Base-by-base conservation (phyloP, 2,113 vertebrate species). In the Chloropsis hardwickii region DNA sequence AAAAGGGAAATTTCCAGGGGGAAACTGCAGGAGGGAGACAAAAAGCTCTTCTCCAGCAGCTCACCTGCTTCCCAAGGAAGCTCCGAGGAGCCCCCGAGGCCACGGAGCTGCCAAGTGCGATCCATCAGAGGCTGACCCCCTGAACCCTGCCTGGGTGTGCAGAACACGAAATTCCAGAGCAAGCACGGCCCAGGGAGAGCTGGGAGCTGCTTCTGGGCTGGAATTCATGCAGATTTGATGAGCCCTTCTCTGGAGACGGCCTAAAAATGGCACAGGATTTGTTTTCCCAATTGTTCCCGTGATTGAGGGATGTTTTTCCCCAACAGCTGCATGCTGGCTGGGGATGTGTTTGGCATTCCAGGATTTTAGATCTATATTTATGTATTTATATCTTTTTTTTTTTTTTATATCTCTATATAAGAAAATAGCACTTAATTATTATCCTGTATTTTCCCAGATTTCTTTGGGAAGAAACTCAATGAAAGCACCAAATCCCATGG, bases 121-220 rank as follows among this genome's bases (percentile, higher is more conserved):
- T 85, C 21, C 76, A 29, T 90, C 94, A 95, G 58, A 82, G 90
- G 44, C 51, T 91, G 89, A 86, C 80, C 93, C 79, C 22, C 12
- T 16, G 42, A 84, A 31, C 88, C 12, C 48, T 20, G 50, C 48
- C 72, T 27, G 70, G 11, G 37, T 5, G 81, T 37, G 94, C n/a
- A 27, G 42, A 64, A 57, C 44, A 11, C 50, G 33, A 37, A 50
- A 25, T 11, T 13, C 11, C 11, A 12, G 44, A 42, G 9, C 12
- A 47, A 54, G 3, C 67, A 9, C 2, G 40, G 54, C 64, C 29
- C 56, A 1, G 76, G 9, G 56, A 65, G 37, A 42, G 14, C 1
- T 1, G 9, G 12, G n/a, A 79, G 62, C n/a, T 24, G 1, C 19
- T 48, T 6, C 5, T 17, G 16, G 19, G 9, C 14, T 6, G 9